Evolutionary conservation across 2,797 vertebrate species (phyloP).

Genomic region (Hydrocynus forskahlii): DNA sequence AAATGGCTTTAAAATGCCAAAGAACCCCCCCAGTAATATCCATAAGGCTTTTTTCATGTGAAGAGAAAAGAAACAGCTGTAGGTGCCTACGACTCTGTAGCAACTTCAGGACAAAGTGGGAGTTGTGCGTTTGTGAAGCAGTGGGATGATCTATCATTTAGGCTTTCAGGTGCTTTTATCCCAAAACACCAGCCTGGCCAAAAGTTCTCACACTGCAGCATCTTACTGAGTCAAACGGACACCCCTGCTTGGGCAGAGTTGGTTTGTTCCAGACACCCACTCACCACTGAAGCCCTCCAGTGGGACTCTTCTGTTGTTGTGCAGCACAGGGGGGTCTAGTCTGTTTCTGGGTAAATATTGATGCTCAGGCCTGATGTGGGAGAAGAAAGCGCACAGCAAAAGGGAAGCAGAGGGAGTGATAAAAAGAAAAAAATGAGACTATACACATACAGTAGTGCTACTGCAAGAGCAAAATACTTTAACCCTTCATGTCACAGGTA

Average conservation of each 20-base stretch:
- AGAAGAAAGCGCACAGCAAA: slow-evolving; percentile 18
- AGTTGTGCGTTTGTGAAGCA: slow-evolving; percentile 17
- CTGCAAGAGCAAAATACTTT: not conserved
- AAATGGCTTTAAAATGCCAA: slow-evolving; percentile 45
- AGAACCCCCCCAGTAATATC: slow-evolving; percentile 46
- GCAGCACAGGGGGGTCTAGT: slow-evolving; percentile 34
- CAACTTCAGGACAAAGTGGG: slow-evolving; percentile 42
- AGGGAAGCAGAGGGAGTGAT: slow-evolving; percentile 19
- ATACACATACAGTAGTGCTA: not conserved
- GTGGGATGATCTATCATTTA: slow-evolving; percentile 15
- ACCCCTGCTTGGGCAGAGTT: slow-evolving; percentile 37
- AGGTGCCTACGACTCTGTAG: slow-evolving; percentile 14
- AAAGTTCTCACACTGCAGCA: slow-evolving; percentile 15
- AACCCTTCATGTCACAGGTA: not conserved
- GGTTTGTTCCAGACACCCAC: slow-evolving; percentile 56
- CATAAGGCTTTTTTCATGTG: slow-evolving; percentile 1
- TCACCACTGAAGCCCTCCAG: slow-evolving; percentile 41
- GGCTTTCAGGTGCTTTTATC: slow-evolving; percentile 29
- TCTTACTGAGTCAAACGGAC: slow-evolving; percentile 15
- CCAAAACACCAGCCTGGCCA: slow-evolving; percentile 16
- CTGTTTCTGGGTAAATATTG: slow-evolving; percentile 56
- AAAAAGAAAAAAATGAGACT: not conserved
- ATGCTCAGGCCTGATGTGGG: slow-evolving; percentile 45
- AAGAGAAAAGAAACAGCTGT: slow-evolving; percentile 8
- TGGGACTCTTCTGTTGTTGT: slow-evolving; percentile 50